Conservation (phyloP, 1,140 invertebrate genomes). For the Orchesella cincta region DNA sequence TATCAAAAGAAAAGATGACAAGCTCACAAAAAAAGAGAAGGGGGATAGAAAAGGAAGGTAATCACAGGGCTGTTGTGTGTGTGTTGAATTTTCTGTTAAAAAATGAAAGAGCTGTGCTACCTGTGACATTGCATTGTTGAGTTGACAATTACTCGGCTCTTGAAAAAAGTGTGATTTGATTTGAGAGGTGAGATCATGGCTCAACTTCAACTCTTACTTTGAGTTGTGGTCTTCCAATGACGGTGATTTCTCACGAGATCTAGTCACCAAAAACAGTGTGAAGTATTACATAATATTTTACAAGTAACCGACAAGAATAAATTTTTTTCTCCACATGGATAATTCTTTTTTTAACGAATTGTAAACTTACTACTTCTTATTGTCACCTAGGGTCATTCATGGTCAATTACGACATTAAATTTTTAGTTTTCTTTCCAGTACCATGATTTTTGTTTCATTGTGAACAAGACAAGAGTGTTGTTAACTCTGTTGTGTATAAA, state of each 20-base stretch:
- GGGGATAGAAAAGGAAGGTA: background rate
- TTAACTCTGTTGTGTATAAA: background rate
- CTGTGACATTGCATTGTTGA: slow-evolving; percentile 21
- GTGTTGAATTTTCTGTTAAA: no score
- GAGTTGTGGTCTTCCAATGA: background rate
- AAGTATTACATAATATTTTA: background rate
- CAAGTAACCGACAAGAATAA: background rate
- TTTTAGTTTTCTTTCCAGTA: slow-evolving; percentile 12
- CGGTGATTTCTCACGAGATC: slow-evolving; percentile 24
- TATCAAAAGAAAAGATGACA: background rate
- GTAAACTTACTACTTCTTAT: background rate
- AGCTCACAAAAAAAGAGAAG: background rate
- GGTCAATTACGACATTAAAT: slow-evolving; percentile 26
- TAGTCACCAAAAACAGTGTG: slow-evolving; percentile 6
- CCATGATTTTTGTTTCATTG: slow-evolving; percentile 7
- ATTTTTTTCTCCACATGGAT: background rate
- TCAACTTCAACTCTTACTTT: background rate
- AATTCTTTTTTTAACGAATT: slow-evolving; percentile 13
- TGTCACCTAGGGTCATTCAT: slow-evolving; percentile 28
- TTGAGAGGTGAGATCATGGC: slow-evolving; percentile 1
- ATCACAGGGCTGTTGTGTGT: background rate
- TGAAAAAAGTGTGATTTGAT: slow-evolving; percentile 25
- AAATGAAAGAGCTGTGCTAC: slow-evolving; percentile 5
- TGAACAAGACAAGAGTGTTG: background rate
- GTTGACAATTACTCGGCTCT: background rate